Conservation (phyloP, 2,113 vertebrate species). For the Myocastor coypus region DNA sequence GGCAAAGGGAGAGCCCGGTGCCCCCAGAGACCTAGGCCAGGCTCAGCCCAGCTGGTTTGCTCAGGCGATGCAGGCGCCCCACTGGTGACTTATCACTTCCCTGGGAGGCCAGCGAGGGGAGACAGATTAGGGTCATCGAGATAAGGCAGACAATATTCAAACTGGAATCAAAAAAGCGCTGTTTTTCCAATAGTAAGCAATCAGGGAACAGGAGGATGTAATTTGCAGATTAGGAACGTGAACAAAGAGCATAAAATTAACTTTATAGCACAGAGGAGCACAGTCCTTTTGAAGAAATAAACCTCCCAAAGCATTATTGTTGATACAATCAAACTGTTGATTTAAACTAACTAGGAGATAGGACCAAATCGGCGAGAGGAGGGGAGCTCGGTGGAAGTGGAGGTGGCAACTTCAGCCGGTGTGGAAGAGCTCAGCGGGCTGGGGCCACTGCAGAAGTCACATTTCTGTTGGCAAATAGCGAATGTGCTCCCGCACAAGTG, state of each 20-base stretch:
- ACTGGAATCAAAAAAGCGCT: constrained; percentile 86
- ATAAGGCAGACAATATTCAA: constrained; percentile 88
- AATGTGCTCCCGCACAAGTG: not conserved
- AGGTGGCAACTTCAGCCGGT: constrained; percentile 45
- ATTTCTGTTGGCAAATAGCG: not conserved
- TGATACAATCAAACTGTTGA: constrained; percentile 82
- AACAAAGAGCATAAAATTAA: constrained; percentile 91
- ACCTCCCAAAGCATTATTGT: constrained; percentile 74
- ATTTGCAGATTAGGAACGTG: constrained; percentile 90
- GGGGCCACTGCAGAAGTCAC: not conserved
- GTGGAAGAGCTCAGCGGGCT: not conserved
- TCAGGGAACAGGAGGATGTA: constrained; percentile 88
- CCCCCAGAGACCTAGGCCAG: constrained; percentile 2
- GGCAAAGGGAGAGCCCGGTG: not conserved
- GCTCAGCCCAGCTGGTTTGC: constrained; percentile 67
- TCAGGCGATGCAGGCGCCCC: constrained; percentile 51
- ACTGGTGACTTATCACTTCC: constrained; percentile 73
- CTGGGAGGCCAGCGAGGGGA: constrained; percentile 73
- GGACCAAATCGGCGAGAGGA: constrained; percentile 54
- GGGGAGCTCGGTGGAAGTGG: not conserved
- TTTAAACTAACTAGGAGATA: constrained; percentile 78
- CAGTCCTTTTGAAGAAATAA: constrained; percentile 78
- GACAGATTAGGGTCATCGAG: constrained; percentile 89
- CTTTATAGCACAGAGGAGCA: constrained; percentile 83
- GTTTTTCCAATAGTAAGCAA: constrained; percentile 89